Evolutionary conservation across 2,888 invertebrate species (phyloP).

Genomic region (Phytoseiulus persimilis): DNA sequence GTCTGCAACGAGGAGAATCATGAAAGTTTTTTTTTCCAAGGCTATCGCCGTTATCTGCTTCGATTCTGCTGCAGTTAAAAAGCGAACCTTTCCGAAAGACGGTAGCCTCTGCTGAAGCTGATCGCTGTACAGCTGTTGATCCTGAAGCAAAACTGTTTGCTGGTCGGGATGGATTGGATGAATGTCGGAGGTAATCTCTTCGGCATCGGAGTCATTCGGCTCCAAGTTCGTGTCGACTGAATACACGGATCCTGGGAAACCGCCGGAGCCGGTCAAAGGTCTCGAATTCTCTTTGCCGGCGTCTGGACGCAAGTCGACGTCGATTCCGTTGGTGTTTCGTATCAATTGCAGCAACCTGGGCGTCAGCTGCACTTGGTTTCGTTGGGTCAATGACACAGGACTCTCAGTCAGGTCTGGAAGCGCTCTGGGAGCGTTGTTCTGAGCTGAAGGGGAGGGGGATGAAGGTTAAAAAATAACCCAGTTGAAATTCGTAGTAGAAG

Average conservation of each 20-base stretch:
- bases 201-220: slow-evolving; percentile 31
- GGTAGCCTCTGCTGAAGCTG: neutral
- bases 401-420: neutral
- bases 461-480: neutral
- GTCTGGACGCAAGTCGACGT: neutral
- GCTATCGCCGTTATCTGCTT: no score
- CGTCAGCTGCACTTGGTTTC: neutral
- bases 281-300: neutral
- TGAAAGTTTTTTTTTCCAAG: neutral
- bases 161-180: neutral
- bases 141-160: neutral
- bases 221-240: neutral
- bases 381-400: neutral
- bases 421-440: neutral
- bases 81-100: neutral
- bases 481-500: no score
- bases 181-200: slow-evolving; percentile 30
- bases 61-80: no score
- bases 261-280: neutral
- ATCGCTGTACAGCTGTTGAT: neutral
- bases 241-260: neutral
- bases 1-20: neutral
- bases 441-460: neutral
- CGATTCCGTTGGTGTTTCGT: neutral
- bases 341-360: neutral